Evolutionary conservation across 2,797 vertebrate genomes (phyloP).

Genomic region (Amniataba percoides): DNA sequence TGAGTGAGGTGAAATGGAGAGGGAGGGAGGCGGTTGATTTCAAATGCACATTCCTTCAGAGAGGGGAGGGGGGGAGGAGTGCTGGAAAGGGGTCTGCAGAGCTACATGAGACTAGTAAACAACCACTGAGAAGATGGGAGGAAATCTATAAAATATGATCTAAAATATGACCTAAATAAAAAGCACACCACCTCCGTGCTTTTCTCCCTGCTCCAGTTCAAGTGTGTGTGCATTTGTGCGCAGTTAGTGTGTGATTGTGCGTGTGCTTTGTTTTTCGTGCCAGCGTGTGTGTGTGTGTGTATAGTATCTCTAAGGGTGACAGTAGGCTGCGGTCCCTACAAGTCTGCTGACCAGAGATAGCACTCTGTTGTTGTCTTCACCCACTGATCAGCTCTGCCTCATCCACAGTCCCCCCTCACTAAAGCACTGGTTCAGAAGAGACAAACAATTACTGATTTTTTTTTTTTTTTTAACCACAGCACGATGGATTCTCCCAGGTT

Average conservation of each 20-base stretch:
- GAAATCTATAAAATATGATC: conserved; percentile 65
- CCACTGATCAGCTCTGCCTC: conserved; percentile 61
- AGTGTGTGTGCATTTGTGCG: conserved; percentile 19
- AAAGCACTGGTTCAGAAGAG: conserved; percentile 15
- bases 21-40: conserved; percentile 61
- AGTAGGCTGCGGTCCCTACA: conserved; percentile 36
- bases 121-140: conserved; percentile 51
- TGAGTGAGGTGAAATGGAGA: conserved; percentile 72
- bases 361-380: conserved; percentile 64
- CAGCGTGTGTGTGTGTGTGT: conserved; percentile 22
- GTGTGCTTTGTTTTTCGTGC: conserved; percentile 21
- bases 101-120: conserved; percentile 65
- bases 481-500: background rate
- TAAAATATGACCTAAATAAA: conserved; percentile 80
- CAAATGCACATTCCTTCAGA: conserved; percentile 64
- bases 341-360: conserved; percentile 78
- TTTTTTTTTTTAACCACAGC: background rate
- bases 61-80: conserved; percentile 26
- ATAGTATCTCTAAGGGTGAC: conserved; percentile 49
- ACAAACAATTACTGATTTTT: conserved; percentile 3
- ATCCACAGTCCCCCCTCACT: conserved; percentile 49
- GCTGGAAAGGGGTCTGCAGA: conserved; percentile 46
- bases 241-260: background rate
- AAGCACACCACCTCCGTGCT: conserved; percentile 47
- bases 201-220: conserved; percentile 52